Evolutionary conservation across 2,797 vertebrate species (phyloP), one percentile per base, ranked within the genome.

Genomic region (Ispidina lecontei): DNA sequence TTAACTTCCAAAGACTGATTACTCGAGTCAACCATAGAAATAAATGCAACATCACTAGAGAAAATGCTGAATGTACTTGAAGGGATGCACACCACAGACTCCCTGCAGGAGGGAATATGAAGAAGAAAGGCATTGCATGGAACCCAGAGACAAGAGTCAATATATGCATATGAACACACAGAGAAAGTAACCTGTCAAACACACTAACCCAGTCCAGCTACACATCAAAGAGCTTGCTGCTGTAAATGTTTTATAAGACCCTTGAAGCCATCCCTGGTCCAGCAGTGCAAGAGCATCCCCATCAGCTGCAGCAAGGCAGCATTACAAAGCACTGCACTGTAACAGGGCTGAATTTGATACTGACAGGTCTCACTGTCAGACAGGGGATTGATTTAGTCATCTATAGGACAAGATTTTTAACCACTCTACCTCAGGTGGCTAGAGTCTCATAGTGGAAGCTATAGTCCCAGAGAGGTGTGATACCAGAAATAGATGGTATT

Each of bases 281-380:
- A 85, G n/a, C 7, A 1, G 70, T 29, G 11, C 74, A 68, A 71
- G 37, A 69, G 56, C 68, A 82, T 60, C 62, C 26, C 5, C 25
- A 22, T 13, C 56, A 91, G 84, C 88, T 88, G 86, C 84, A 74
- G 76, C 65, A 63, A 78, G 58, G 81, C 93, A 94, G 74, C 9
- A 0, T 58, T 89, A 93, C 84, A 77, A 39, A 77, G 87, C 86
- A 79, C 86, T 91, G 86, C 88, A 94, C 73, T 73, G 82, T 5
- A 58, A 19, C 21, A 37, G 25, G 56, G 58, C 71, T 82, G 84
- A 79, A 60, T 2, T 58, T 72, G 26, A 43, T 25, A 37, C 74
- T 1, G 22, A 69, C 68, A 60, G 64, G 67, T 86, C 83, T 63
- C 23, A 0, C 16, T 6, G 20, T 21, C 4, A 1, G 69, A 35